Base-by-base conservation (phyloP, 2,797 vertebrate species). In the Furcifer pardalis region DNA sequence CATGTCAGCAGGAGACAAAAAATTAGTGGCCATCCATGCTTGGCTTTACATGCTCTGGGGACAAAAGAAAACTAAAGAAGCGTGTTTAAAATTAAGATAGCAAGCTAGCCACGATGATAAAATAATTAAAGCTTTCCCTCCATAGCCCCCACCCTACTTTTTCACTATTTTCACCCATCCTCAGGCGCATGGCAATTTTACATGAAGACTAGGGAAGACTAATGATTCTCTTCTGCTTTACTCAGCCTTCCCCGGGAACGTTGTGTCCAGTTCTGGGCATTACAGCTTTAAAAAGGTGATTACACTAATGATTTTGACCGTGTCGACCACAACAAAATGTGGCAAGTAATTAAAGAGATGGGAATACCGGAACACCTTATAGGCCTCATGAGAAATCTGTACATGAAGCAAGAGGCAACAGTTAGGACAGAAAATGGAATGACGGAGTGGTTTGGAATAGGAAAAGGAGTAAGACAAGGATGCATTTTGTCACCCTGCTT, bases 11-110 rank as follows among this genome's bases (percentile, higher is more conserved):
- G 44, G 63, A 74, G 52, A 10, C 32, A 82, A 59, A 69, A 59
- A 69, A 75, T 75, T 17, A 79, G 59, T 56, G 27, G 62, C 30
- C 30, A 42, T 42, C 44, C 69, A 79, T 13, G 1, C 27, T 62
- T 81, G 73, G 37, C 62, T 56, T 80, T 75, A 63, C 52, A 17
- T 42, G 17, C 15, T 46, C 69, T 27, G 46, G 37, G 59, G 81
- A 21, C 40, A 80, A 60, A 44, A 42, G 5, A 52, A 42, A 44
- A 44, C 8, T 42, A 37, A 6, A 32, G 42, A 69, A 23, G 23
- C 15, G 52, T 71, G 32, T 49, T 84, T 81, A 74, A 84, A 76
- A 84, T 63, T 71, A 76, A 76, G 78, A 49, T 40, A 69, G 71
- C 42, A 76, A 76, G 42, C 63, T 46, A 63, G 52, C 32, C 23